A percentile compares a stretch with the other conserved stretches of the same genome.
Evolutionary conservation across 2,888 invertebrate species (phyloP).

Genomic region (Tetragonula carbonaria): DNA sequence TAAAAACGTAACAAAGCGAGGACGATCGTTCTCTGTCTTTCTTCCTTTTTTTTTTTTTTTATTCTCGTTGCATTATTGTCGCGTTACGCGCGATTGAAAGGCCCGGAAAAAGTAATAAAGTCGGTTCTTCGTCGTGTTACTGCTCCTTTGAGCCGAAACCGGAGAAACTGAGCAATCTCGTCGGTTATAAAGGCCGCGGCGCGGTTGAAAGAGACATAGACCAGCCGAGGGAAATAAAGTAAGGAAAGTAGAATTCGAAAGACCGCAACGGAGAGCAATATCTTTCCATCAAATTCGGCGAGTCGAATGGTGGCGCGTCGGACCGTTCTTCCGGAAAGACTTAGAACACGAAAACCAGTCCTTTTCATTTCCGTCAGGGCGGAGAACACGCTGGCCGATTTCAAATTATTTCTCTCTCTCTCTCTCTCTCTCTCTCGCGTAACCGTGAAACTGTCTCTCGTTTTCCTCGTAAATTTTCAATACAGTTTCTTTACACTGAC

Average conservation of each 20-base stretch:
- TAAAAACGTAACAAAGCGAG: neutral
- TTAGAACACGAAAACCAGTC: conserved; percentile 16
- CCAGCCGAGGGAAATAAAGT: conserved; percentile 37
- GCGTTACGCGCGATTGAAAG: conserved; percentile 26
- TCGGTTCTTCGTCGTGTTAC: conserved; percentile 37
- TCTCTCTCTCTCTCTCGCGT: neutral
- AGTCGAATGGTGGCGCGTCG: conserved; percentile 47
- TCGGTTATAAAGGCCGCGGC: conserved; percentile 47
- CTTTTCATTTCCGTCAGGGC: conserved; percentile 43
- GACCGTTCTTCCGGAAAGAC: conserved; percentile 39
- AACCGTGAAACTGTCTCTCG: conserved; percentile 10
- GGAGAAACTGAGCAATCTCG: conserved; percentile 62
- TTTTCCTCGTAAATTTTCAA: neutral
- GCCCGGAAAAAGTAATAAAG: conserved; percentile 69
- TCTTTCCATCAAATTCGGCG: conserved; percentile 74
- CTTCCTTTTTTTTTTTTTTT: neutral
- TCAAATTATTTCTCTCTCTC: conserved; percentile 68
- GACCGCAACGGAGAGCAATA: conserved; percentile 68
- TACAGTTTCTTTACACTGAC: too few relatives aligned
- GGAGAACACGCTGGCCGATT: conserved; percentile 9
- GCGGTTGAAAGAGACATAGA: conserved; percentile 44
- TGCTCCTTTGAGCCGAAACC: conserved; percentile 60
- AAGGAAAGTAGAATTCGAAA: conserved; percentile 49
- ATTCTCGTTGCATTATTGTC: neutral
- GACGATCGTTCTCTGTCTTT: too few relatives aligned